These are phyloP conservation scores for Ammodytes dubius DNA, from an alignment of 2,113 vertebrate genomes.

Conservation along the genomic window DNA sequence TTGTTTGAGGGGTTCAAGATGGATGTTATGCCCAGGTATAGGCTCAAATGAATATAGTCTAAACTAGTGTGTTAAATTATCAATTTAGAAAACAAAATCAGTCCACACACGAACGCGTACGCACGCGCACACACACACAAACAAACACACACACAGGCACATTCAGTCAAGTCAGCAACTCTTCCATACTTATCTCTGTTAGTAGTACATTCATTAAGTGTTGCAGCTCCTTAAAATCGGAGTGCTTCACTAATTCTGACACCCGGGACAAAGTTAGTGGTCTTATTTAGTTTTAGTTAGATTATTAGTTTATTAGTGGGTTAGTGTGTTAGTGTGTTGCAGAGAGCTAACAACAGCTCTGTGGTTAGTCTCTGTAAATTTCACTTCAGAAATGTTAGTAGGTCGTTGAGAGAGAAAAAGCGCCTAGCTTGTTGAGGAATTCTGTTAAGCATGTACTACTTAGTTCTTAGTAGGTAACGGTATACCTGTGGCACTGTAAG, in stretches of 20 bases:
- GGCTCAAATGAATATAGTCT: not conserved
- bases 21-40: not conserved
- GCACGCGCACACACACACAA: not conserved
- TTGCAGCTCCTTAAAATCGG: conserved; percentile 11
- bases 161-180: not conserved
- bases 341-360: conserved; percentile 47
- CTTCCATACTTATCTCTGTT: conserved; percentile 24
- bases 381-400: conserved; percentile 45
- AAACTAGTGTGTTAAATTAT: not conserved
- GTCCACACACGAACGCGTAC: conserved; percentile 1
- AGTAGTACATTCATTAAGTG: conserved; percentile 40
- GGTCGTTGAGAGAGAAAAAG: conserved; percentile 3
- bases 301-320: conserved; percentile 78
- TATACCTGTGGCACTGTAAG: not conserved
- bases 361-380: conserved; percentile 67
- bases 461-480: not conserved
- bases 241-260: conserved; percentile 21
- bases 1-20: not conserved
- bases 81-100: not conserved
- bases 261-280: conserved; percentile 46
- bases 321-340: conserved; percentile 82
- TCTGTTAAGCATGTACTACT: not conserved
- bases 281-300: conserved; percentile 63
- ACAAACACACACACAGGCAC: conserved; percentile 23
- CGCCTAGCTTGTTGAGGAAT: not conserved